A percentile compares a stretch with the other conserved stretches of the same genome.
Conservation (phyloP, 2,888 invertebrate genomes). For the Arctia plantaginis region DNA sequence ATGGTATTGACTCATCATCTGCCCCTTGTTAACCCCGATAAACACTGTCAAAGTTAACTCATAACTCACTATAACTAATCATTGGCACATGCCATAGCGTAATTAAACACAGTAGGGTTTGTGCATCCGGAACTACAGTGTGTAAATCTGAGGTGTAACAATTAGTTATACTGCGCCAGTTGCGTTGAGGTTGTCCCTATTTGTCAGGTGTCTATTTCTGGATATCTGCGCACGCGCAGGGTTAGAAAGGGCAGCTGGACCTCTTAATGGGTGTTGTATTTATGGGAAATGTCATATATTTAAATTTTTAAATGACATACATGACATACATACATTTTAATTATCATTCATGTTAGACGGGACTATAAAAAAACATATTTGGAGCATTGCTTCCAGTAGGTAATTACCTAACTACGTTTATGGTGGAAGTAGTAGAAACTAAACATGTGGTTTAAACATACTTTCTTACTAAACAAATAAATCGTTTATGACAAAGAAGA, state of each 20-base stretch:
- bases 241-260: slow-evolving; percentile 62
- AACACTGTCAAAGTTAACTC: slow-evolving; percentile 63
- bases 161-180: slow-evolving; percentile 72
- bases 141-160: slow-evolving; percentile 17
- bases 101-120: slow-evolving; percentile 31
- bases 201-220: slow-evolving; percentile 70
- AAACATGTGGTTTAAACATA: neutral
- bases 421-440: neutral
- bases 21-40: slow-evolving; percentile 78
- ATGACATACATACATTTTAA: slow-evolving; percentile 10
- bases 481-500: neutral
- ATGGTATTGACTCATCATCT: slow-evolving; percentile 47
- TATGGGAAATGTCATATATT: slow-evolving; percentile 41
- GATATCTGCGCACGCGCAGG: slow-evolving; percentile 58
- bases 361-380: neutral
- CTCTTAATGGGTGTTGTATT: slow-evolving; percentile 41
- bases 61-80: slow-evolving; percentile 80
- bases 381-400: neutral
- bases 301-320: slow-evolving; percentile 8
- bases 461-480: too few relatives aligned
- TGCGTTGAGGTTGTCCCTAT: slow-evolving; percentile 62
- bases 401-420: neutral
- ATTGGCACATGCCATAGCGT: slow-evolving; percentile 59
- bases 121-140: slow-evolving; percentile 12
- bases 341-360: slow-evolving; percentile 1